Evolutionary conservation across 2,797 vertebrate genomes (phyloP), one percentile per base, ranked within the genome.

Genomic region (Silurus aristotelis): DNA sequence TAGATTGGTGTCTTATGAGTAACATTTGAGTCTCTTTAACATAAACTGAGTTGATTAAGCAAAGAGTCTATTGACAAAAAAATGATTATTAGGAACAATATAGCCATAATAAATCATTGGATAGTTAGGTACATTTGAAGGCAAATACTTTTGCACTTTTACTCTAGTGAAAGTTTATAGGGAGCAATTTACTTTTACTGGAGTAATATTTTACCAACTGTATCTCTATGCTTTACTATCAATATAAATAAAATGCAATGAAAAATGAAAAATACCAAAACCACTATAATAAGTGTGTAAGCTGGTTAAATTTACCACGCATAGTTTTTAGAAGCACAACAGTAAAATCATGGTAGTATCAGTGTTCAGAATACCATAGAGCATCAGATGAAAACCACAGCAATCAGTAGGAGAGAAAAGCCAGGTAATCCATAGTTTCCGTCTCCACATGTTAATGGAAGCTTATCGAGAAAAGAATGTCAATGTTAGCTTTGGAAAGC

Each of bases 391-490:
- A 55, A 81, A 67, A 46, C 3, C 14, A 27, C 5, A 19, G 63
- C 56, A 66, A 48, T 22, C 61, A 5, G 58, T 61, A 82, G 71
- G 75, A 73, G 22, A 87, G 79, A 73, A 76, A 66, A 56, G 48
- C n/a, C 19, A 60, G 68, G 61, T 76, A 84, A 79, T 87, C 79
- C 78, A 85, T 67, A 48, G 46, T 84, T 84, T 88, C 78, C 83
- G 55, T 80, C 80, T 80, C 52, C 25, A 60, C n/a, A 61, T 83
- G 72, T 88, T 55, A 15, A 78, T 77, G 46, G 46, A 8, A n/a
- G 48, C 75, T 64, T 27, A 27, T 79, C 31, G n/a, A 84, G 43
- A 75, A 14, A 73, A 43, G 63, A 72, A 20, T 80, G 83, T 63
- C 66, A 22, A 27, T 88, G 84, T 72, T 80, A 60, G 12, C 38